phyloP scores from a whole-genome alignment of 2,113 vertebrate species.

The Euleptes europaea region DNA sequence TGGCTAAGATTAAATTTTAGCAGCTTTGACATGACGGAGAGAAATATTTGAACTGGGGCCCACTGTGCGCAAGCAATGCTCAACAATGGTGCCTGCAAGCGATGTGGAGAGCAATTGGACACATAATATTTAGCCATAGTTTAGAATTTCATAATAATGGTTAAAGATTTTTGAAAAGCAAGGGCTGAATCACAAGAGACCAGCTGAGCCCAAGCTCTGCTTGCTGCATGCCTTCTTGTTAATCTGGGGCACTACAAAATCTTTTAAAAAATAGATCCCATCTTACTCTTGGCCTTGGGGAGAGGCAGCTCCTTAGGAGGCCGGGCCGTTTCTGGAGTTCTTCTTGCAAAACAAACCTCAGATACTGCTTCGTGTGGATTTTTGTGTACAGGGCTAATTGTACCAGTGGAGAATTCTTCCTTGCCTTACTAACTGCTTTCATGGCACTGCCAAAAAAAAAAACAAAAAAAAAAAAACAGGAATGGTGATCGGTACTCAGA shows the following conservation, averaged over 20 bases:
- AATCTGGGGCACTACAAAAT: background rate
- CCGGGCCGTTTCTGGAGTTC: background rate
- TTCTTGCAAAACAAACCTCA: background rate
- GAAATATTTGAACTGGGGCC: background rate
- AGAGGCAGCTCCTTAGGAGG: background rate
- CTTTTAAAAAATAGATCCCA: background rate
- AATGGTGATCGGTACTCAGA: background rate
- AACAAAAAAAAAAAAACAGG: background rate
- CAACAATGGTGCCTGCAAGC: background rate
- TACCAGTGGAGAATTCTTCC: background rate
- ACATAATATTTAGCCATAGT: background rate
- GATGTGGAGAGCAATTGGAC: background rate
- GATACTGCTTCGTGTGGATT: background rate
- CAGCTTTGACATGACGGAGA: background rate
- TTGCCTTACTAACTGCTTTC: background rate
- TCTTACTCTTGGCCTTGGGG: background rate
- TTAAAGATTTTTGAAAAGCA: background rate
- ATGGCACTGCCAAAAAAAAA: background rate
- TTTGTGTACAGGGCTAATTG: background rate
- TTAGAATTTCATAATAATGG: background rate
- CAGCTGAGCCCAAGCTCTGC: background rate
- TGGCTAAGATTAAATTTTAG: background rate
- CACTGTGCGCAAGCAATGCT: background rate
- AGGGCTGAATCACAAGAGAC: background rate
- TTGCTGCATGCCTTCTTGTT: background rate